Percentiles rank a stretch among this genome's conserved stretches.
These are phyloP conservation scores for Carterocephalus palaemon DNA, from an alignment of 2,888 invertebrate species.

Conservation along the genomic window DNA sequence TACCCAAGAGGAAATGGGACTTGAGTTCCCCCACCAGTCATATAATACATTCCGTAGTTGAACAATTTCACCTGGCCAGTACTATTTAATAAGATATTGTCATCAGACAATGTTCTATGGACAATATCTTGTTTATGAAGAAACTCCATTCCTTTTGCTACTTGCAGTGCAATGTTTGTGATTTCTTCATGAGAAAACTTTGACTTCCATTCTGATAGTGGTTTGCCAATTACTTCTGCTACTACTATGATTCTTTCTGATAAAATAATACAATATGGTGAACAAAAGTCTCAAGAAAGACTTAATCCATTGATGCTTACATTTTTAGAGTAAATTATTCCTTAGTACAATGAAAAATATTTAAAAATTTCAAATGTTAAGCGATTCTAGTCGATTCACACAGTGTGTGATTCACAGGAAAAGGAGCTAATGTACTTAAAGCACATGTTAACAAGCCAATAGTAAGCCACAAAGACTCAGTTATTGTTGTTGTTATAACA, in stretches of 20 bases:
- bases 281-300: background rate
- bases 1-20: slow-evolving; percentile 94
- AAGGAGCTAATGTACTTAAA: too few species aligned
- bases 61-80: slow-evolving; percentile 89
- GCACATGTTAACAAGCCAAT: too few species aligned
- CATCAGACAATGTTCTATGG: slow-evolving; percentile 88
- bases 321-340: too few species aligned
- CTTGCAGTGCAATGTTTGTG: slow-evolving; percentile 84
- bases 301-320: too few species aligned
- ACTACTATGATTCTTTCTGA: slow-evolving; percentile 90
- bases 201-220: slow-evolving; percentile 77
- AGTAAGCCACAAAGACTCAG: too few species aligned
- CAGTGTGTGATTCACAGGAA: too few species aligned
- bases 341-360: too few species aligned
- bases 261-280: slow-evolving; percentile 21
- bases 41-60: slow-evolving; percentile 95
- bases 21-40: slow-evolving; percentile 91
- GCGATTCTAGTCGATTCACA: too few species aligned
- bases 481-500: too few species aligned
- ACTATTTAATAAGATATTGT: slow-evolving; percentile 88
- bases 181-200: slow-evolving; percentile 72
- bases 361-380: too few species aligned
- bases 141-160: slow-evolving; percentile 84
- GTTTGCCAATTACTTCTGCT: slow-evolving; percentile 86
- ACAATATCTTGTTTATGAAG: slow-evolving; percentile 86